Conservation (phyloP, 2,113 vertebrate species). For the Semnornis frantzii region DNA sequence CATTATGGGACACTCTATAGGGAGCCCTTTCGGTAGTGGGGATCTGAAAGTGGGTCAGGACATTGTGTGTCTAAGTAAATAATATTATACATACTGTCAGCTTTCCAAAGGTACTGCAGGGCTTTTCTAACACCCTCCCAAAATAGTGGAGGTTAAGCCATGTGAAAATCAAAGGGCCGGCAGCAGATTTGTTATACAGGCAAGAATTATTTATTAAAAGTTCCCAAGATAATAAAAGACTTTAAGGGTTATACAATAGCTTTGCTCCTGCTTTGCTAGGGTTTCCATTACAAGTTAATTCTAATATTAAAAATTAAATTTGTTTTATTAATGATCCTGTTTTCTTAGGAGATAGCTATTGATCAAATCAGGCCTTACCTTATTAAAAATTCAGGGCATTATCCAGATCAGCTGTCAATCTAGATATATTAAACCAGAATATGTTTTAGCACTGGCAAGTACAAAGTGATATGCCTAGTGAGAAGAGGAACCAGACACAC, state of each 20-base stretch:
- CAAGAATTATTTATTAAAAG: constrained; percentile 14
- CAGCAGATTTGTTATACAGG: neutral
- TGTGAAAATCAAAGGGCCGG: neutral
- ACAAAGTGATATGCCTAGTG: neutral
- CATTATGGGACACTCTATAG: neutral
- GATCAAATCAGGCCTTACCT: neutral
- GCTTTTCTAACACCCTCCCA: neutral
- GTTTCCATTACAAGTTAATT: neutral
- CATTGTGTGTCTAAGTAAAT: neutral
- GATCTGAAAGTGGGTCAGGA: neutral
- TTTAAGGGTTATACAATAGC: neutral
- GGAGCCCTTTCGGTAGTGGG: neutral
- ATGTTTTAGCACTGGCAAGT: neutral
- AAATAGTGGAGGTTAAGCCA: neutral
- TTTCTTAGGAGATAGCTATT: constrained; percentile 1
- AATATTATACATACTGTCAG: neutral
- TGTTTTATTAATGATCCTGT: constrained; percentile 19
- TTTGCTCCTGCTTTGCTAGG: neutral
- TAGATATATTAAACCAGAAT: neutral
- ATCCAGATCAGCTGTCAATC: neutral
- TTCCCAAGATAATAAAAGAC: constrained; percentile 12
- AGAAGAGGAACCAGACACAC: neutral
- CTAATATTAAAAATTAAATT: constrained; percentile 23
- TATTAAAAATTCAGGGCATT: constrained; percentile 6
- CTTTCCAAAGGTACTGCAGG: neutral